phyloP scores from a whole-genome alignment of 2,888 invertebrate genomes.

The Gymnoscelis rufifasciata region DNA sequence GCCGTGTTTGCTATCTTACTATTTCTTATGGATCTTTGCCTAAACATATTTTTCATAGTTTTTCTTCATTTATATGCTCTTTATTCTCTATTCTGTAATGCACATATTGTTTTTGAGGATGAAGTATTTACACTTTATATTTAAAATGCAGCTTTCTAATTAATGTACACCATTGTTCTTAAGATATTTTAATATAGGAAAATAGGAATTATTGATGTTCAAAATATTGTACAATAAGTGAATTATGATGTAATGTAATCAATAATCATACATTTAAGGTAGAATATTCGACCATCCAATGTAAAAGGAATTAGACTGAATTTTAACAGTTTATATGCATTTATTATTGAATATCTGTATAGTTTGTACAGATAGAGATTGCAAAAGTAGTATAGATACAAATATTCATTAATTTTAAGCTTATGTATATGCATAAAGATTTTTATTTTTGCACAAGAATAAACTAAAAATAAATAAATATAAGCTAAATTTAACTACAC shows the following conservation, averaged over 20 bases:
- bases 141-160: slow-evolving; percentile 11
- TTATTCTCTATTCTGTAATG: background rate
- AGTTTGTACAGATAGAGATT: background rate
- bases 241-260: slow-evolving; percentile 14
- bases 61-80: background rate
- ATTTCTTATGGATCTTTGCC: background rate
- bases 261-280: slow-evolving; percentile 19
- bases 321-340: slow-evolving; percentile 11
- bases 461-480: too few relatives aligned
- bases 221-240: slow-evolving; percentile 45
- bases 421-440: background rate
- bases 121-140: slow-evolving; percentile 5
- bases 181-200: slow-evolving; percentile 12
- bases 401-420: background rate
- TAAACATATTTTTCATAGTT: background rate
- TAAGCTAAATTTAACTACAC: too few relatives aligned
- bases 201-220: slow-evolving; percentile 34
- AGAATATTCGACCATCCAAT: background rate
- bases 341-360: background rate
- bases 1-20: background rate
- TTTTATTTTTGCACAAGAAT: too few relatives aligned
- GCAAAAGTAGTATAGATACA: too few relatives aligned
- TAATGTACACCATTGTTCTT: slow-evolving; percentile 5
- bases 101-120: slow-evolving; percentile 2
- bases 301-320: slow-evolving; percentile 10